These are phyloP conservation scores for Hybos culiciformis DNA, from an alignment of 2,888 invertebrate genomes.

Conservation along the genomic window DNA sequence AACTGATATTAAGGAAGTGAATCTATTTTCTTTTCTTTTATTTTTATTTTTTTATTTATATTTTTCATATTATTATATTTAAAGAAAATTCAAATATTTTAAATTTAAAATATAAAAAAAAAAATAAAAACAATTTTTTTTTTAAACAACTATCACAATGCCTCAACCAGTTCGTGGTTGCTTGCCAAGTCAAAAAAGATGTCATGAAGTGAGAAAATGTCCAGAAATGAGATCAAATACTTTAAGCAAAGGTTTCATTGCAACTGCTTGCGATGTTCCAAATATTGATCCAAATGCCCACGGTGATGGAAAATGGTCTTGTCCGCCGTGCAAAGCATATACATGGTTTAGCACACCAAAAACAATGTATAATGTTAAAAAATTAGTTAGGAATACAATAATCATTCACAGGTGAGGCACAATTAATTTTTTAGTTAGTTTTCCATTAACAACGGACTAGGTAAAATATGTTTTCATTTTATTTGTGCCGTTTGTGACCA, in stretches of 20 bases:
- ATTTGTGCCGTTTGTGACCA: too few species aligned
- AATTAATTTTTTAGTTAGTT: conserved; percentile 11
- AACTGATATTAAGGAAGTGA: too few species aligned
- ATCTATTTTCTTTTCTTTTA: too few species aligned
- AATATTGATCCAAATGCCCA: conserved; percentile 17
- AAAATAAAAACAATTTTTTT: not conserved
- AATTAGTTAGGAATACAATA: conserved; percentile 21
- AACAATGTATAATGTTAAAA: conserved; percentile 22
- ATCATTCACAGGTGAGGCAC: not conserved
- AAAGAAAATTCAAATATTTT: too few species aligned
- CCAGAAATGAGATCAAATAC: conserved; percentile 3
- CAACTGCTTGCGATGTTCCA: conserved; percentile 4
- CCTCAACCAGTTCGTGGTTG: conserved; percentile 13
- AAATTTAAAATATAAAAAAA: not conserved
- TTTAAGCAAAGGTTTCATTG: not conserved
- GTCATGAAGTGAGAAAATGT: conserved; percentile 5
- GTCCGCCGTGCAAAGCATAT: conserved; percentile 30
- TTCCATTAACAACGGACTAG: too few species aligned
- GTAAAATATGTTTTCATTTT: too few species aligned
- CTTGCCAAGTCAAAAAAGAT: conserved; percentile 8
- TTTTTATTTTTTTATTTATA: too few species aligned
- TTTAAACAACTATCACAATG: conserved; percentile 17
- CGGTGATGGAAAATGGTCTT: conserved; percentile 15
- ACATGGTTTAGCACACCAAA: conserved; percentile 35
- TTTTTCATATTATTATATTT: too few species aligned